phyloP scores from a whole-genome alignment of 2,113 vertebrate genomes.

The Proteles cristata region DNA sequence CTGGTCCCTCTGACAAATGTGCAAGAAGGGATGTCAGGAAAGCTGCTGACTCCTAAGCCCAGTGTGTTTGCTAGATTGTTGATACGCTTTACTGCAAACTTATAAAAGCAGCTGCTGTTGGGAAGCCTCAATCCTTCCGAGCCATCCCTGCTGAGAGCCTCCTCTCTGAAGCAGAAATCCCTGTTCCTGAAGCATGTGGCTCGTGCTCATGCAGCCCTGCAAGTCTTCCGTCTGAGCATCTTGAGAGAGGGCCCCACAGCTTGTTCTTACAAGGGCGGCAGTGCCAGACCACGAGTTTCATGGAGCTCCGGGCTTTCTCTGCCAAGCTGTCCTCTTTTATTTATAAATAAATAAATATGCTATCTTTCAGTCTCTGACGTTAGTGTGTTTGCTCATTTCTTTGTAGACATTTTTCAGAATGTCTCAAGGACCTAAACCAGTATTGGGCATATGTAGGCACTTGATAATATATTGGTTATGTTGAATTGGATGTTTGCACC shows the following conservation, averaged over 20 bases:
- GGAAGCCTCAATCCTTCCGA: background rate
- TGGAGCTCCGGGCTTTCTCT: no score
- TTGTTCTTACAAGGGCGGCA: fast-evolving
- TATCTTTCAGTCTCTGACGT: background rate
- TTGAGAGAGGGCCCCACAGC: background rate
- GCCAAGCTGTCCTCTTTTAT: background rate
- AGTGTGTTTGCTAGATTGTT: background rate
- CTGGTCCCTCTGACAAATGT: fast-evolving
- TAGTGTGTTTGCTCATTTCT: background rate
- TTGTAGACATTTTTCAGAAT: background rate
- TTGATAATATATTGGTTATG: background rate
- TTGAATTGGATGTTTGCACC: background rate
- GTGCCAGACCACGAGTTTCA: no score
- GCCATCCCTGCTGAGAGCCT: no score
- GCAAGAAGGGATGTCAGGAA: background rate
- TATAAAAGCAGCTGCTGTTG: background rate
- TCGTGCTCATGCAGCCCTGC: fast-evolving
- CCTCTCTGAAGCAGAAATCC: background rate
- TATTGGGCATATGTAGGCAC: background rate
- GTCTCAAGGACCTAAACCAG: background rate
- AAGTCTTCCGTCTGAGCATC: fast-evolving
- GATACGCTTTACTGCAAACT: background rate
- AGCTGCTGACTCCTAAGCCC: background rate
- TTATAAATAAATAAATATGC: background rate
- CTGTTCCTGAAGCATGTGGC: fast-evolving